Base-by-base conservation (phyloP, 2,113 vertebrate genomes). In the Antennarius striatus region DNA sequence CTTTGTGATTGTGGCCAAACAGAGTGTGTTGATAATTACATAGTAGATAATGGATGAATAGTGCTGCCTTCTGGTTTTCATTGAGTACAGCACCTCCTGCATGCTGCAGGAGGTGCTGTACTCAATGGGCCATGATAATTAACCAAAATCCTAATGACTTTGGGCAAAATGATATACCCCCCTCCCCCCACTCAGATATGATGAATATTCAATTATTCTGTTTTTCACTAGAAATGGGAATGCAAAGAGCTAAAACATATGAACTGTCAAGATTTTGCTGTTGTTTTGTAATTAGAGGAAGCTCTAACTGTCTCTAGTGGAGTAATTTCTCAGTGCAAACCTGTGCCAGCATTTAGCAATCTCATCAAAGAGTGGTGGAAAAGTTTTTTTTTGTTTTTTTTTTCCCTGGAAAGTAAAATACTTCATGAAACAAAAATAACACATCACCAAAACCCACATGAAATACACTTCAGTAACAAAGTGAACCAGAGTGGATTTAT, bases 41-140 rank as follows among this genome's bases (percentile, higher is more conserved):
- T 32, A 43, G 63, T 62, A 67, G 77, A 74, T 80, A 85, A 86
- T 78, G 79, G 85, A 87, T 67, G 47, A 68, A 83, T 79, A 67
- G 70, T 73, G 65, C 78, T 45, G 46, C 22, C 22, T 22, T 22
- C 22, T 22, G 22, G 22, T 22, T 22, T 22, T 22, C 22, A 22
- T 22, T 22, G 22, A 22, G 22, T 22, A 22, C 22, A 22, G 22
- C 22, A 22, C 22, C 22, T 22, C 22, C 22, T 22, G 59, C 69
- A 75, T 74, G 71, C 77, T 63, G 69, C 74, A 77, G 70, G 81
- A 88, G 80, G 66, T 73, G 81, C 80, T 74, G 59, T 79, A 87
- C 82, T 75, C 85, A 91, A 88, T 88, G 83, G 80, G 81, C 82
- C 82, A 73, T 85, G 81, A 81, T 91, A 91, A 93, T 93, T 92